These are phyloP conservation scores for Hycleus phaleratus DNA, from an alignment of 1,140 invertebrate genomes.

Conservation along the genomic window DNA sequence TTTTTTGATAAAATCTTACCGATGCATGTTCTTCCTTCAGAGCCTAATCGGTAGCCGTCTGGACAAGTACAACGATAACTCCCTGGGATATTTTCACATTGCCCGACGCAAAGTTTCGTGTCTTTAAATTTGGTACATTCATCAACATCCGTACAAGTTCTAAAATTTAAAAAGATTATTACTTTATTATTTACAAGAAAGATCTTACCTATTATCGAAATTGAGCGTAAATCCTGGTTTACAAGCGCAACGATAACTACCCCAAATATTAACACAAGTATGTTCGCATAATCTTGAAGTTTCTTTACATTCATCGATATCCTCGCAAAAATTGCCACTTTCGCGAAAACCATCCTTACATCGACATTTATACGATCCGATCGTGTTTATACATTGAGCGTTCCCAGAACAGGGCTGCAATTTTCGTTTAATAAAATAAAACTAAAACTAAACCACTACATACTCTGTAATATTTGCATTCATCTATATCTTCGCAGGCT, in stretches of 20 bases:
- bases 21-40: constrained; percentile 64
- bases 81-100: constrained; percentile 82
- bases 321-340: constrained; percentile 48
- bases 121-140: constrained; percentile 72
- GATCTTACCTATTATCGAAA: constrained; percentile 56
- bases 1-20: constrained; percentile 45
- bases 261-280: constrained; percentile 77
- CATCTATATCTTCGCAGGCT: constrained; percentile 84
- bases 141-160: constrained; percentile 76
- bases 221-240: constrained; percentile 63
- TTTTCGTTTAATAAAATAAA: background rate
- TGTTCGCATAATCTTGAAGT: constrained; percentile 68
- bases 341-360: constrained; percentile 68
- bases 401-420: constrained; percentile 49
- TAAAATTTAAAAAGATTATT: constrained; percentile 32
- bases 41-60: constrained; percentile 65
- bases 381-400: constrained; percentile 66
- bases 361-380: constrained; percentile 73
- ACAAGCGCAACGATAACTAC: constrained; percentile 71
- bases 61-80: constrained; percentile 84
- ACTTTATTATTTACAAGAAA: background rate
- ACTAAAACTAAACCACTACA: constrained; percentile 15
- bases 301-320: constrained; percentile 59
- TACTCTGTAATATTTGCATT: constrained; percentile 53
- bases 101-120: constrained; percentile 68